Conservation (phyloP, 2,888 invertebrate species). For the Schizaphis graminum region DNA sequence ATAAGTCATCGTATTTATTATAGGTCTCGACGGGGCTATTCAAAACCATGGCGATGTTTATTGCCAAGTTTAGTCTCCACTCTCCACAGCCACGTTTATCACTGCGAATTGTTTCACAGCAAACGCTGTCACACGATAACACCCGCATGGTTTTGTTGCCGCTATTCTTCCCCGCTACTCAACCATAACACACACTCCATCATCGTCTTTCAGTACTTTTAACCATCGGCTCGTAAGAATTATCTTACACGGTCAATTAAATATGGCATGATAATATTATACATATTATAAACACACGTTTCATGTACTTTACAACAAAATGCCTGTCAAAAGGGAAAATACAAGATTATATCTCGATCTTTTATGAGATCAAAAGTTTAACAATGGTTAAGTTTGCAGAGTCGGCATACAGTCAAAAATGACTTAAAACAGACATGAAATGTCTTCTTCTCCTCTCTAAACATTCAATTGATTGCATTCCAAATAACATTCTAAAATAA, state of each 20-base stretch:
- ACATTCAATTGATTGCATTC: neutral
- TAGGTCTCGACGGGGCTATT: neutral
- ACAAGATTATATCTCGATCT: neutral
- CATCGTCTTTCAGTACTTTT: neutral
- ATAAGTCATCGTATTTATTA: neutral
- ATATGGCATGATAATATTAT: neutral
- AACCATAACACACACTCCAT: neutral
- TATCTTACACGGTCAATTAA: neutral
- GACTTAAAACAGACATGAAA: neutral
- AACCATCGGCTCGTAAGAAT: neutral
- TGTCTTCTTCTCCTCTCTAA: no score
- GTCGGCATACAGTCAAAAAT: neutral
- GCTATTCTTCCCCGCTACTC: no score
- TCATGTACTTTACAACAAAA: neutral
- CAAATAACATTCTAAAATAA: neutral
- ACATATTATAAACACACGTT: neutral
- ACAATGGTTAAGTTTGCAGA: neutral
- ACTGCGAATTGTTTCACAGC: neutral
- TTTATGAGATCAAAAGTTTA: neutral
- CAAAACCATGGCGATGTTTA: neutral
- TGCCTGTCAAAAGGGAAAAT: neutral
- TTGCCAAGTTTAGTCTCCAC: conserved; percentile 42
- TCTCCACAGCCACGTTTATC: no score
- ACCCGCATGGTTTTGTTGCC: neutral
- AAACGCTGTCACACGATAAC: neutral